Base-by-base conservation (phyloP, 2,113 vertebrate genomes). In the Lamprologus speciosus region DNA sequence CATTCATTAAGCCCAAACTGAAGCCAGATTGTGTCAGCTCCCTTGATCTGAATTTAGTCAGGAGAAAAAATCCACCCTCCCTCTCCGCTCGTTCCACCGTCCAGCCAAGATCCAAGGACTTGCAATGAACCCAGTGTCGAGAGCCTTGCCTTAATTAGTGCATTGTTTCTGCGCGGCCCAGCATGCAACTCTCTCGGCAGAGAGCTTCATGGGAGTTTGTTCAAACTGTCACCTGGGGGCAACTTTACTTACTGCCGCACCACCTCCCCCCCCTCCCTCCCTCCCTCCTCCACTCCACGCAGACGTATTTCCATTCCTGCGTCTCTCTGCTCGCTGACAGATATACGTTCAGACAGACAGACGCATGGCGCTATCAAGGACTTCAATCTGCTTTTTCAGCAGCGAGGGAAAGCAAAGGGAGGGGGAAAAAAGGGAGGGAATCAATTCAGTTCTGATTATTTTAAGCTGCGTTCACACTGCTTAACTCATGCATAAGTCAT, bases 211-310 rank as follows among this genome's bases (percentile, higher is more conserved):
- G 90, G 90, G 89, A 95, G 90, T 93, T 94, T 92, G 92, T 92
- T 80, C 70, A 91, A 93, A 84, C 90, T 94, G 92, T 96, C 94
- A 95, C 94, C 94, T 93, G 90, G 86, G 93, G 94, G 94, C 92
- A 92, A 89, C 87, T 94, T 87, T 87, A 60, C 85, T 93, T 84
- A 63, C 63, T 33, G 53, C 47, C 82, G 78, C 73, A 4, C 60
- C n/a, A 40, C 9, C 53, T 17, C 60, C 10, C 10, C 31, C 16
- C 55, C 23, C 23, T 11, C 55, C 23, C 23, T 8, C 26, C 9
- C 57, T 3, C 28, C 83, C 81, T 40, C 11, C 68, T 57, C 45
- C 33, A 47, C 63, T 23, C 19, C 26, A 37, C 21, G 4, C 82
- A 83, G 60, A 87, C 81, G 40, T 88, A 86, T 90, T 93, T 93